Conservation (phyloP, 2,113 vertebrate genomes). For the Oxyruncus cristatus region DNA sequence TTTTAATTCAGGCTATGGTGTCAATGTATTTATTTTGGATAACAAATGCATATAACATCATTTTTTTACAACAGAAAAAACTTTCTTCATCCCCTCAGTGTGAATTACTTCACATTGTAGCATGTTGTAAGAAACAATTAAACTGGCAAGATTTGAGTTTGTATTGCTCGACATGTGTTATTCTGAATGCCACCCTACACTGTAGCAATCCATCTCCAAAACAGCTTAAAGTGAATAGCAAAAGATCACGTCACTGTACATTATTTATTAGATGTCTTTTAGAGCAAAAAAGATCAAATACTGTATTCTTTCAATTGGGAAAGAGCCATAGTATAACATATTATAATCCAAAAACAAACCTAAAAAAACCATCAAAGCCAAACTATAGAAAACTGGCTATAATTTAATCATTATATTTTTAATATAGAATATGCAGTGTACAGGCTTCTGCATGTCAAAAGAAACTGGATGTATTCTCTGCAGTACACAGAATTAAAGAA, state of each 20-base stretch:
- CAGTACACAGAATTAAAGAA: neutral
- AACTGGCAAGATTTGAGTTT: neutral
- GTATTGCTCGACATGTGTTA: neutral
- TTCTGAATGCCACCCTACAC: conserved; percentile 4
- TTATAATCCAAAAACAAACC: neutral
- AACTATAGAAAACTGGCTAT: neutral
- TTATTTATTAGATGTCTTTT: neutral
- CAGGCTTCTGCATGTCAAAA: neutral
- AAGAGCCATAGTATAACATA: neutral
- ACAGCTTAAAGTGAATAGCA: neutral
- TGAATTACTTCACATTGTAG: neutral
- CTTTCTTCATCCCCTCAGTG: neutral
- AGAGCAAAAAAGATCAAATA: neutral
- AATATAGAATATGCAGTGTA: neutral
- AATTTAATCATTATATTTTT: neutral
- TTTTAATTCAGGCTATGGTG: neutral
- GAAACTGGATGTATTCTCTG: neutral
- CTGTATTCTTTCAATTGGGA: neutral
- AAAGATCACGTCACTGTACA: neutral
- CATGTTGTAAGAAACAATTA: neutral
- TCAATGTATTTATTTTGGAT: conserved; percentile 22
- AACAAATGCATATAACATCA: neutral
- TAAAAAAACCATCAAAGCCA: neutral
- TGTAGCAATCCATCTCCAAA: neutral
- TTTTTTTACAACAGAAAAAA: conserved; percentile 15